Evolutionary conservation across 2,888 invertebrate genomes (phyloP), one percentile per base, ranked within the genome.

Genomic region (Tenthredo distinguenda): DNA sequence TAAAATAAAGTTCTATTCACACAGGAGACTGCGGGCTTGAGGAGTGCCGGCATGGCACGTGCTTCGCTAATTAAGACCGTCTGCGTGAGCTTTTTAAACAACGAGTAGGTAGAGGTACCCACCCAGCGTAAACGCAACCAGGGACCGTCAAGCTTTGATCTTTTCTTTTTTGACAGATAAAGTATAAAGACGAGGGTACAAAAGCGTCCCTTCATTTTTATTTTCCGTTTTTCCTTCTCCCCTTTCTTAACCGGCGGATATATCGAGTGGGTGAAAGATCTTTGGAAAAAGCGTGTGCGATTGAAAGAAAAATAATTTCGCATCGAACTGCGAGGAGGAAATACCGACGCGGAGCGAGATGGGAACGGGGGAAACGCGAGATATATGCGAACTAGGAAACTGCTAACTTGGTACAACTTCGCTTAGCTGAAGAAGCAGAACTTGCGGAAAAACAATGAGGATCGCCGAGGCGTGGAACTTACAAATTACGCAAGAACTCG

Each of bases 401-500:
- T 83, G 83, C 47, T 21, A 83, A 83, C 68, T 83, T 83, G 18
- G 68, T 71, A 55, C 7, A 83, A 83, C 31, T 83, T 68, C 68
- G 74, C 47, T 47, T 21, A 58, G 31, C 26, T 62, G 47, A 55
- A 50, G 81, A 26, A 77, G 77, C 79, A 62, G 12, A 62, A 83
- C 83, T 83, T 50, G 68, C 47, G 34, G 18, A 83, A 83, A 83
- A 83, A 83, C 83, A 83, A 83, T 83, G 68, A 68, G 83, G 34
- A 83, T 83, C 83, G 83, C 68, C 50, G 83, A 83, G 68, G 68
- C 83, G 83, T 71, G 68, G 83, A 83, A 47, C 68, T 83, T 83
- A 83, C 83, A 83, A 83, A 83, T 83, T 83, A 71, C 72, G 72
- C 83, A 68, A 83, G 83, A 83, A 83, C 47, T 83, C 68, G 47